Conservation (phyloP, 2,888 invertebrate species). For the Drosophila quinaria region DNA sequence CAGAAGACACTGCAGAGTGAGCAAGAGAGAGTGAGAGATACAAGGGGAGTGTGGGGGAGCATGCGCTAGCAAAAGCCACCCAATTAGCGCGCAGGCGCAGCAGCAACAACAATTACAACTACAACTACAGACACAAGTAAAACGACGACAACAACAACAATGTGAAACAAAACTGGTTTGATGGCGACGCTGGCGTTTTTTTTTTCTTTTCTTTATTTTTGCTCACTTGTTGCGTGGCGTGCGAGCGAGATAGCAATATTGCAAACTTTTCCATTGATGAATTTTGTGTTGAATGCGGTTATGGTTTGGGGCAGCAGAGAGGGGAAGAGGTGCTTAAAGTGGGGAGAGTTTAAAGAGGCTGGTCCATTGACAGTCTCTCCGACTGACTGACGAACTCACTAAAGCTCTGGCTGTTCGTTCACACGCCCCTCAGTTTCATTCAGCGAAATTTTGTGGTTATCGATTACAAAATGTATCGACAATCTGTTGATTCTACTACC, state of each 20-base stretch:
- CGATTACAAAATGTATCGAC: slow-evolving; percentile 2
- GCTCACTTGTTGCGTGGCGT: slow-evolving; percentile 63
- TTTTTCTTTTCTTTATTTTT: slow-evolving; percentile 19
- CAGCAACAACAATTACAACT: slow-evolving; percentile 37
- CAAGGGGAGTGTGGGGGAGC: slow-evolving; percentile 2
- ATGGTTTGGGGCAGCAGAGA: neutral
- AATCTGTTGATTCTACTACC: neutral
- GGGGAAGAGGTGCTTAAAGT: neutral
- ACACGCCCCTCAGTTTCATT: too few relatives aligned
- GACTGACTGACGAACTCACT: slow-evolving; percentile 24
- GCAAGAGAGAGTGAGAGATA: slow-evolving; percentile 8
- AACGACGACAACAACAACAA: slow-evolving; percentile 26
- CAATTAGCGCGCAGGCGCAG: slow-evolving; percentile 75
- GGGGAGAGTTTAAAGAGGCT: slow-evolving; percentile 20
- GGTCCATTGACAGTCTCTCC: slow-evolving; percentile 37
- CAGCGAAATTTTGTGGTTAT: neutral
- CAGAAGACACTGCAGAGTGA: slow-evolving; percentile 35
- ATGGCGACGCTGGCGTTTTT: slow-evolving; percentile 26
- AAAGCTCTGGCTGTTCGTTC: neutral
- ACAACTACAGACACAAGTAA: slow-evolving; percentile 11
- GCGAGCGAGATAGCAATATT: slow-evolving; percentile 61
- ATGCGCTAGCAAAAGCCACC: slow-evolving; percentile 53
- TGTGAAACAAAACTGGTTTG: slow-evolving; percentile 67
- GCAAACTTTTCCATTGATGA: slow-evolving; percentile 81
- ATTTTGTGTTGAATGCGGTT: slow-evolving; percentile 45